Base-by-base conservation (phyloP, 2,113 vertebrate genomes). In the Nanorana parkeri region DNA sequence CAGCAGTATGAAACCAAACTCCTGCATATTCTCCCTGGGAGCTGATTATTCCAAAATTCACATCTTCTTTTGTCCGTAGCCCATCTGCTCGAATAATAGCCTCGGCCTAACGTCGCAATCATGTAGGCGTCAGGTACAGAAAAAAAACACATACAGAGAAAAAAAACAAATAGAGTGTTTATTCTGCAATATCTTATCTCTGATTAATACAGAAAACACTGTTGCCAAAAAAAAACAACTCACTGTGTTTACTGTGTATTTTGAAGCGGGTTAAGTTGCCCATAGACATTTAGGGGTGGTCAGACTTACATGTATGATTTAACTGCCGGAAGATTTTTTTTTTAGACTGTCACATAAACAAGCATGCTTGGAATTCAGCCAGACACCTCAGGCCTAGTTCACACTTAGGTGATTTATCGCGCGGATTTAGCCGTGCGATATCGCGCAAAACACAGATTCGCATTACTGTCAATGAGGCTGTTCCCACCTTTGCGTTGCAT, bases 1-100 rank as follows among this genome's bases (percentile, higher is more conserved):
- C 77, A 78, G 77, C 77, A 24, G 77, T 66, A 58, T 68, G 77
- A 78, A 78, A 78, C 65, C 64, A 78, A 65, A 78, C 77, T 66
- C 77, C 77, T 24, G 63, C 64, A 58, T 78, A 68, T 78, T 28
- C 77, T 77, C 64, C 64, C 77, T 52, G 64, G 51, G 67, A 78
- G 65, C 51, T 78, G 77, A 78, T 68, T 78, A 78, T 68, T 54
- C 77, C 16, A 29, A 78, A 78, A 78, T 78, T 58, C 64, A 58
- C 77, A n/a, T 65, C 60, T 68, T 23, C 77, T 58, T 78, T 78
- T 78, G 77, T 78, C 77, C 65, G 23, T 36, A 56, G 77, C 68
- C 77, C 77, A 78, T 78, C 77, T 78, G 77, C 77, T 78, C 64
- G 0, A 28, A 78, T 78, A 78, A 66, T 78, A 55, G 77, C 23